Base-by-base conservation (phyloP, 2,797 vertebrate genomes). In the Rachycentron canadum region DNA sequence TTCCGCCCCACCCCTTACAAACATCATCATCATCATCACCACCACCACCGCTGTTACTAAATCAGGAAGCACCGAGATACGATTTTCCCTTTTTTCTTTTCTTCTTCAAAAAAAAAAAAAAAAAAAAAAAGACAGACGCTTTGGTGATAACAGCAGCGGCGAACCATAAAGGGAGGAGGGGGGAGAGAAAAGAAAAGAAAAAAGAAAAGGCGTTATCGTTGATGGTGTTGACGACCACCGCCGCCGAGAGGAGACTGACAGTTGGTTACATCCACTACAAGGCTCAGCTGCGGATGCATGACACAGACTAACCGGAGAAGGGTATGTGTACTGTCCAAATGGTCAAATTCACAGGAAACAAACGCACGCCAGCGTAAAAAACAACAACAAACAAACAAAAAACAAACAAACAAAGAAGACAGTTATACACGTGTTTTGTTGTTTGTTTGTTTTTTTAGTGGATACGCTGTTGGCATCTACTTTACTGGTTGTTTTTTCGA, bases 1-100 rank as follows among this genome's bases (percentile, higher is more conserved):
- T 89, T 82, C 91, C 86, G 95, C 95, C 91, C 94, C 95, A 93
- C 95, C 95, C 93, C 90, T 92, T 58, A 71, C 88, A 88, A 92
- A 86, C 90, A n/a, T n/a, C n/a, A n/a, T n/a, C n/a, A n/a, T n/a
- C n/a, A n/a, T n/a, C n/a, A n/a, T n/a, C n/a, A 92, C 10, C 93
- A 88, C 38, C 93, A 78, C 67, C 82, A 83, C 83, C 82, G 72
- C 89, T 69, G 66, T 82, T 89, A 86, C 90, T 87, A 88, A 94
- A 95, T 90, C 94, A 95, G 95, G 94, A 95, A 95, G 94, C 93
- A 82, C 73, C 76, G 78, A 85, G 52, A 69, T 70, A 74, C 90
- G 79, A 82, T 74, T 76, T 55, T 72, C 32, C 23, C 7, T 5
- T 4, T 19, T 25, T 47, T 36, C 32, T 59, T 13, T 63, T 45